A percentile compares a stretch with the other conserved stretches of the same genome.
These are phyloP conservation scores for Anarsia innoxiella DNA, from an alignment of 2,888 invertebrate genomes.

Conservation along the genomic window DNA sequence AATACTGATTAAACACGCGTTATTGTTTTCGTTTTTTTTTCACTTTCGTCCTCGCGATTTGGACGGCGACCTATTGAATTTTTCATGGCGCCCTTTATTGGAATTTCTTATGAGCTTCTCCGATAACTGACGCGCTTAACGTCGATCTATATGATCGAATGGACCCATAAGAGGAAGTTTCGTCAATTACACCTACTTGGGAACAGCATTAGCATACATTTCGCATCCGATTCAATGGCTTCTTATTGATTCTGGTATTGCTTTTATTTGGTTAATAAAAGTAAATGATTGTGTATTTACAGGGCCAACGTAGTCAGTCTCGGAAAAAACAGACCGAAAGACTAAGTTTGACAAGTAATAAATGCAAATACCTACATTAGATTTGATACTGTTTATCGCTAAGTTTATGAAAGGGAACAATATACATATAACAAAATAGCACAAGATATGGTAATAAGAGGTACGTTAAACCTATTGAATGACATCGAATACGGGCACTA, in stretches of 20 bases:
- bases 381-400: too few species aligned
- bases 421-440: constrained; percentile 28
- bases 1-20: constrained; percentile 66
- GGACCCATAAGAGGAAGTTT: constrained; percentile 55
- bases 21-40: constrained; percentile 66
- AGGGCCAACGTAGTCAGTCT: constrained; percentile 28
- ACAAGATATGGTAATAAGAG: constrained; percentile 40
- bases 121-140: constrained; percentile 40
- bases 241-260: constrained; percentile 52
- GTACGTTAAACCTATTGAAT: constrained; percentile 40
- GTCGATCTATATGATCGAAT: constrained; percentile 50
- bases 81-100: constrained; percentile 58
- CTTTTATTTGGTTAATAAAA: constrained; percentile 61
- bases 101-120: constrained; percentile 48
- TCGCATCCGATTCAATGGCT: constrained; percentile 49
- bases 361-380: too few species aligned
- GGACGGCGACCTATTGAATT: constrained; percentile 62
- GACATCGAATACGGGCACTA: constrained; percentile 48
- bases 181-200: constrained; percentile 50
- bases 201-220: constrained; percentile 60
- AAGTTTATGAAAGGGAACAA: too few species aligned
- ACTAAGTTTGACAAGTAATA: neutral
- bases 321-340: constrained; percentile 16
- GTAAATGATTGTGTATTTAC: constrained; percentile 49
- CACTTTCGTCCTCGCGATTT: constrained; percentile 48